Base-by-base conservation (phyloP, 2,888 invertebrate species). In the Drosophila anomelani region DNA sequence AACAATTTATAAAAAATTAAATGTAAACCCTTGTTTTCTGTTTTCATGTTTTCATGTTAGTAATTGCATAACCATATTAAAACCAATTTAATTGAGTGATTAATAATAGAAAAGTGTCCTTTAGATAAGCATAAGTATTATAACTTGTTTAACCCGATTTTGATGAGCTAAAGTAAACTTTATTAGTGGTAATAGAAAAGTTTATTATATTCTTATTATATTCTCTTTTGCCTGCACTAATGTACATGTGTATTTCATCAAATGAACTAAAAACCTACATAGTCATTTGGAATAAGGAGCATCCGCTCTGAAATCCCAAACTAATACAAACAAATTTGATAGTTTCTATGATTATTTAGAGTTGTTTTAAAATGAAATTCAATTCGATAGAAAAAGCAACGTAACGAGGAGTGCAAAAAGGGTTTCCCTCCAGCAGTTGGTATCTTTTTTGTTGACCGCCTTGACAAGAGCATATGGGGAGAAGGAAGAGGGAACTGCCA, bases 381-480 rank as follows among this genome's bases (percentile, higher is more conserved):
- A 77, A 79, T 78, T 70, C 70, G 69, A 56, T 70, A 47, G 34
- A 59, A 71, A 81, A 81, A 61, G 10, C n/a, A 10, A 54, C 36
- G 60, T 55, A 53, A n/a, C 44, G 10, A 10, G 34, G 9, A 36
- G 20, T 51, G 20, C 34, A 41, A 64, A 66, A 56, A 39, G 41
- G 49, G 26, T 12, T 38, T 9, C 29, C 6, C 8, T 23, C 12
- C 34, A 46, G 13, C 23, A 10, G n/a, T 55, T 17, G 39, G 59
- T 34, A 61, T 43, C 34, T 68, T 56, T 15, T 49, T 43, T 57
- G 34, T 36, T 44, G 34, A 43, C 41, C 54, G 55, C 63, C 59
- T 51, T 58, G 44, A 51, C 59, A 83, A 54, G 55, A 62, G 64
- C 55, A 75, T 63, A 58, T 80, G 61, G 73, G 64, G 74, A 9